A percentile compares a stretch with the other conserved stretches of the same genome.
Conservation (phyloP, 2,888 invertebrate species). For the Eulithis prunata region DNA sequence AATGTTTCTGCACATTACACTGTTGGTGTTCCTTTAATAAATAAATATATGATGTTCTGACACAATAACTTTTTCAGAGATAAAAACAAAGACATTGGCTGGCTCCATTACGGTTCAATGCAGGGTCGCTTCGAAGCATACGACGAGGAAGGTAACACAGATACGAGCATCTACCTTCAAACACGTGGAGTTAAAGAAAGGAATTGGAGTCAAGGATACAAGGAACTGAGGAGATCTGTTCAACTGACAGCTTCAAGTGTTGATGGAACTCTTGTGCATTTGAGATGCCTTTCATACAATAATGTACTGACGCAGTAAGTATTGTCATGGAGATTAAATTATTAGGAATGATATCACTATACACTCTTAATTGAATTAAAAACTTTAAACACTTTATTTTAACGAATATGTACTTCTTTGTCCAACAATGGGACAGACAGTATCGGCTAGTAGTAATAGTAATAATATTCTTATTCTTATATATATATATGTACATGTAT, state of each 20-base stretch:
- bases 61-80: slow-evolving; percentile 53
- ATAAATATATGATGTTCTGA: too few species aligned
- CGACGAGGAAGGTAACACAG: slow-evolving; percentile 62
- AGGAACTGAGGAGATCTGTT: slow-evolving; percentile 59
- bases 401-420: too few species aligned
- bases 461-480: too few species aligned
- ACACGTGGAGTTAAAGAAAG: slow-evolving; percentile 80
- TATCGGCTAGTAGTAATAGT: too few species aligned
- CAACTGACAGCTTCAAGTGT: slow-evolving; percentile 67
- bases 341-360: too few species aligned
- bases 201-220: slow-evolving; percentile 65
- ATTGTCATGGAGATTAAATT: too few species aligned
- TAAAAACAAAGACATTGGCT: slow-evolving; percentile 74
- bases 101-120: slow-evolving; percentile 86
- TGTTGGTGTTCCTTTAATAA: too few species aligned
- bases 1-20: too few species aligned
- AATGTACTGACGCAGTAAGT: slow-evolving; percentile 84
- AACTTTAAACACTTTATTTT: too few species aligned
- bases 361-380: too few species aligned
- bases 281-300: slow-evolving; percentile 81
- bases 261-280: slow-evolving; percentile 84
- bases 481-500: too few species aligned
- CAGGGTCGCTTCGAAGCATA: slow-evolving; percentile 83
- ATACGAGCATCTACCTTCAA: slow-evolving; percentile 68
- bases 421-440: too few species aligned